Percentiles rank a stretch among this genome's conserved stretches.
Evolutionary conservation across 2,113 vertebrate species (phyloP).

Genomic region (Aphyosemion australe): DNA sequence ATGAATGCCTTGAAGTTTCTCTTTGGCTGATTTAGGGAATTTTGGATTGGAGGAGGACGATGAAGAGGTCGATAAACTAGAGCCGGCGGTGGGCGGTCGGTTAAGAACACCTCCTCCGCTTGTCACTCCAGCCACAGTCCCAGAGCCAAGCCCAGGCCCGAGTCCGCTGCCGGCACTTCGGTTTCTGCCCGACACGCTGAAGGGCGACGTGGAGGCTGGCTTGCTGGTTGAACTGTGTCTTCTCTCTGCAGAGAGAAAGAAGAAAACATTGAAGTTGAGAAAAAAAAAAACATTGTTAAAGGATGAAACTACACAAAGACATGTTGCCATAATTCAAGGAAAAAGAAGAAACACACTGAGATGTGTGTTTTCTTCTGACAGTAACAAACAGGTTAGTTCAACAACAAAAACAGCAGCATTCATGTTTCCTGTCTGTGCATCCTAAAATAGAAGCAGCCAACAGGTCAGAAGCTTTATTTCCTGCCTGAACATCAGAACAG

Average conservation of each 20-base stretch:
- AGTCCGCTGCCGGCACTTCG: slow-evolving; percentile 82
- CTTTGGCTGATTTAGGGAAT: slow-evolving; percentile 95
- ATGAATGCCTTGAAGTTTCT: slow-evolving; percentile 87
- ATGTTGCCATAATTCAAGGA: slow-evolving; percentile 1
- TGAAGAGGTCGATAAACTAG: slow-evolving; percentile 77
- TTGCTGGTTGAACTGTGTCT: slow-evolving; percentile 94
- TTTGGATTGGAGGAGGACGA: slow-evolving; percentile 88
- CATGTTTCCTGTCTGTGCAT: slow-evolving; percentile 56
- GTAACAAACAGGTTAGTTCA: slow-evolving; percentile 13
- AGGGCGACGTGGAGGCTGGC: slow-evolving; percentile 83
- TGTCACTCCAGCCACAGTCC: slow-evolving; percentile 71
- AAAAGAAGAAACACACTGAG: not conserved
- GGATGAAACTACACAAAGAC: not conserved
- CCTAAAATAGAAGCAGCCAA: slow-evolving; percentile 63
- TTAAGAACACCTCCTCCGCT: slow-evolving; percentile 81
- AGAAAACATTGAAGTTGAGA: slow-evolving; percentile 30
- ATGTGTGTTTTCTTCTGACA: slow-evolving; percentile 22
- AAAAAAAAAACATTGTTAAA: not conserved
- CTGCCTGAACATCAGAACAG: slow-evolving; percentile 57
- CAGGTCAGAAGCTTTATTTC: slow-evolving; percentile 63
- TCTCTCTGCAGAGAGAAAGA: slow-evolving; percentile 82
- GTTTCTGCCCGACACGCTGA: slow-evolving; percentile 84
- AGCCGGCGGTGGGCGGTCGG: slow-evolving; percentile 75
- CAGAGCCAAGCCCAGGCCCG: slow-evolving; percentile 61
- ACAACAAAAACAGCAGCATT: slow-evolving; percentile 47